Percentiles rank a stretch among this genome's conserved stretches.
phyloP scores from a whole-genome alignment of 1,140 invertebrate genomes.

The Lordiphosa mommai region DNA sequence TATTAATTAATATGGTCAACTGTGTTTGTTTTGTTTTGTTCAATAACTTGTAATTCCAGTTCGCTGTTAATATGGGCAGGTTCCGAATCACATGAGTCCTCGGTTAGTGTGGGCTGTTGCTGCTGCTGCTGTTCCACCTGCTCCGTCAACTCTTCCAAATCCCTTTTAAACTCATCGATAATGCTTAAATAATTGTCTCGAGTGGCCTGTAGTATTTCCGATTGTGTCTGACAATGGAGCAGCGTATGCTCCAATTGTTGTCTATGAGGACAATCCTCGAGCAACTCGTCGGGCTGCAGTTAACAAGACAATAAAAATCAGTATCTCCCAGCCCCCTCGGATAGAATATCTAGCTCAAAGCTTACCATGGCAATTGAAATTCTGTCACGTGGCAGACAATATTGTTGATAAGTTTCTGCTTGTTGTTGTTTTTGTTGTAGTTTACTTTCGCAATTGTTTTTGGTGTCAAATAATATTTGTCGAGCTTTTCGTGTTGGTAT shows the following conservation, averaged over 20 bases:
- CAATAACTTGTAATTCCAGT: constrained; percentile 47
- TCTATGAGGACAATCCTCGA: constrained; percentile 57
- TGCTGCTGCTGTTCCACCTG: constrained; percentile 60
- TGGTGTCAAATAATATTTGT: constrained; percentile 32
- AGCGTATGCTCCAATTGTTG: constrained; percentile 59
- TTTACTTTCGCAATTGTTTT: constrained; percentile 32
- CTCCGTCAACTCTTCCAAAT: constrained; percentile 43
- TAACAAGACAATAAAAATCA: background rate
- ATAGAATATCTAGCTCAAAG: background rate
- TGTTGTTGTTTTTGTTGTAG: constrained; percentile 8
- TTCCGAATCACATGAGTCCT: constrained; percentile 5
- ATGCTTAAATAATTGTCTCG: constrained; percentile 51
- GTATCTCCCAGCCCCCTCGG: background rate
- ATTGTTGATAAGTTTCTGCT: constrained; percentile 17
- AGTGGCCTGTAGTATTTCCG: constrained; percentile 44
- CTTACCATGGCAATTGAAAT: constrained; percentile 52
- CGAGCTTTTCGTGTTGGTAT: constrained; percentile 37
- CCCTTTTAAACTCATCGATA: constrained; percentile 53
- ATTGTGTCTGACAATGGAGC: constrained; percentile 51
- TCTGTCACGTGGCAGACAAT: constrained; percentile 7
- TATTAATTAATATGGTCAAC: background rate
- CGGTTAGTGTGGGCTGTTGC: constrained; percentile 19
- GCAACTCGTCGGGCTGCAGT: constrained; percentile 24
- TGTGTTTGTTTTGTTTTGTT: background rate
- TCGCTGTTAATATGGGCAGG: constrained; percentile 21